phyloP scores from a whole-genome alignment of 1,140 invertebrate species.

The Zaprionus tsacasi region DNA sequence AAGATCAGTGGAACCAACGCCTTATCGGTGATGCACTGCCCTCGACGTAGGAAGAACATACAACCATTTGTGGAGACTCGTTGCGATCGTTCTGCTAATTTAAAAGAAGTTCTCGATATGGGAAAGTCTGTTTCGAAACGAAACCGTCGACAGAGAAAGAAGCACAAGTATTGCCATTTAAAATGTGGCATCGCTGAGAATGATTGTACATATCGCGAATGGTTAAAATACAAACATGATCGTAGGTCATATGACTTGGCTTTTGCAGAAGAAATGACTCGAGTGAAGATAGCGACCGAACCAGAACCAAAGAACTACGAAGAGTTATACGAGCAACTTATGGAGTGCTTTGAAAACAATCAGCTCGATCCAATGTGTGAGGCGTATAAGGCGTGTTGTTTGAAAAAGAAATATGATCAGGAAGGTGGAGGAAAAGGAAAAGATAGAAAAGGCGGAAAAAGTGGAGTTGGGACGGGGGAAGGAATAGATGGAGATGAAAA shows the following conservation, averaged over 20 bases:
- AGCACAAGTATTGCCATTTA: neutral
- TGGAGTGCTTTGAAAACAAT: constrained; percentile 6
- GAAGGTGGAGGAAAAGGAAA: neutral
- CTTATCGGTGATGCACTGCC: neutral
- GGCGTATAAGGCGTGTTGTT: constrained; percentile 1
- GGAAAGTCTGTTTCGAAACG: neutral
- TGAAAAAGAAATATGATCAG: neutral
- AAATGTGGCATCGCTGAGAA: neutral
- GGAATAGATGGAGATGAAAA: neutral
- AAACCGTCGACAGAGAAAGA: neutral
- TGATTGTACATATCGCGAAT: neutral
- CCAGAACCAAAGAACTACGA: constrained; percentile 11
- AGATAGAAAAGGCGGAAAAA: neutral
- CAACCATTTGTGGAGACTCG: neutral
- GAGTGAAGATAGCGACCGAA: neutral
- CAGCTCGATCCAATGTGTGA: neutral
- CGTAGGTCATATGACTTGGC: neutral
- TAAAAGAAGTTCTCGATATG: neutral
- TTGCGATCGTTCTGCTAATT: neutral
- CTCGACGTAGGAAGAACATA: neutral
- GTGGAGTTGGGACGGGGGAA: too few species aligned
- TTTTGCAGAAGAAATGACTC: neutral
- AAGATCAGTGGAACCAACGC: neutral
- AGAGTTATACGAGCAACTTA: neutral
- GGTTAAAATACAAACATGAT: neutral